Evolutionary conservation across 2,797 vertebrate genomes (phyloP), one percentile per base, ranked within the genome.

Genomic region (Psittacula derbiana): DNA sequence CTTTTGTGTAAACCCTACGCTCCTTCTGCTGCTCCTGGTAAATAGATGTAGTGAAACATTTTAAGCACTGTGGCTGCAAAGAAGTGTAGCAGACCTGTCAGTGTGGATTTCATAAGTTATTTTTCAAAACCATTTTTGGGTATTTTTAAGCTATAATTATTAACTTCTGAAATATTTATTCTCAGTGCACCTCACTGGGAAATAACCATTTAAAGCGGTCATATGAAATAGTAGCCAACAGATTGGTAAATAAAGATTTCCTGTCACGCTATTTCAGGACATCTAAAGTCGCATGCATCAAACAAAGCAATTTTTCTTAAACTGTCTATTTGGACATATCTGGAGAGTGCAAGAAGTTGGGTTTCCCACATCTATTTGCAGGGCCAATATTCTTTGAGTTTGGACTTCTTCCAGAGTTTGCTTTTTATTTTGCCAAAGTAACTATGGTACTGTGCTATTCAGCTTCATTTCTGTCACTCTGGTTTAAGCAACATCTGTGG

Each of bases 351-450:
- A 57, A 53, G 62, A 72, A 58, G 27, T n/a, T 86, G 33, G 23
- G 43, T 86, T 96, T 95, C 80, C 88, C 91, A 88, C 69, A 95
- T 93, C 27, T 90, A 83, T 83, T 92, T 94, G 31, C 31, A 74
- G 65, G 41, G 28, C 17, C 69, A 83, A 80, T 93, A 74, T 38
- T 61, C 41, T 88, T 57, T 88, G n/a, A 57, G 33, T 38, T 80
- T 94, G 93, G 76, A 80, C 27, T 67, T 91, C 20, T 80, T 92
- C 79, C 87, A 93, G 74, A 79, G 14, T 27, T 91, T 44, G 16
- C 43, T 80, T 80, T 76, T 85, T 72, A 38, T 94, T 90, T 93
- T 76, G 31, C 23, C 47, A 85, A 73, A 87, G 38, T 70, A 84
- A 38, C 80, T 86, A 12, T 28, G 27, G 43, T 30, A 60, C 43